Conservation (phyloP, 30 jellyfish, hydroid and myxozoan species). For the Chrysaora quinquecirrha region DNA sequence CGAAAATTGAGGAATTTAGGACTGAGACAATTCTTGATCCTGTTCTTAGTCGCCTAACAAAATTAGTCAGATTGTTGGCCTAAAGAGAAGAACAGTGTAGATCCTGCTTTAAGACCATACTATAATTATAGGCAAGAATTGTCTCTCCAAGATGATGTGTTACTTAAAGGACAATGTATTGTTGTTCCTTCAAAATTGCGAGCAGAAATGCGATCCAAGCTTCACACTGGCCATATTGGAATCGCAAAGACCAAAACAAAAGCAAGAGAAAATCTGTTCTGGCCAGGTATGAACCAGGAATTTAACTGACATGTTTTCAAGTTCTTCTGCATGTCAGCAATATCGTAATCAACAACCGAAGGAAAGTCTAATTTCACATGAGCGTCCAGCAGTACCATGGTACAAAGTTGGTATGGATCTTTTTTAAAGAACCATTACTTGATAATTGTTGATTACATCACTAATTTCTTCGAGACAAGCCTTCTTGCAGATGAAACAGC, state of each 20-base stretch:
- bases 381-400: background rate
- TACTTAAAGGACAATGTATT: background rate
- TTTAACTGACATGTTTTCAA: background rate
- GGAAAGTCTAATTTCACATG: background rate
- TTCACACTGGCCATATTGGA: background rate
- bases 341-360: conserved; percentile 8
- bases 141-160: background rate
- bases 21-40: conserved; percentile 24
- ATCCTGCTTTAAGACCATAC: background rate
- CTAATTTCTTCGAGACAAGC: background rate
- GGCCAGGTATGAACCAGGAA: conserved; percentile 8
- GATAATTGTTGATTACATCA: background rate
- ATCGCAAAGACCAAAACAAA: background rate
- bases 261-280: background rate
- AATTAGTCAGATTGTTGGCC: background rate
- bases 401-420: background rate
- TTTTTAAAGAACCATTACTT: background rate
- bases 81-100: background rate
- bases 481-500: background rate
- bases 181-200: background rate
- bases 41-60: background rate
- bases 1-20: conserved; percentile 12
- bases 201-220: background rate
- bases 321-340: background rate
- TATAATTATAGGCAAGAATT: background rate